Evolutionary conservation across 1,140 invertebrate genomes (phyloP).

Genomic region (Venturia canescens): DNA sequence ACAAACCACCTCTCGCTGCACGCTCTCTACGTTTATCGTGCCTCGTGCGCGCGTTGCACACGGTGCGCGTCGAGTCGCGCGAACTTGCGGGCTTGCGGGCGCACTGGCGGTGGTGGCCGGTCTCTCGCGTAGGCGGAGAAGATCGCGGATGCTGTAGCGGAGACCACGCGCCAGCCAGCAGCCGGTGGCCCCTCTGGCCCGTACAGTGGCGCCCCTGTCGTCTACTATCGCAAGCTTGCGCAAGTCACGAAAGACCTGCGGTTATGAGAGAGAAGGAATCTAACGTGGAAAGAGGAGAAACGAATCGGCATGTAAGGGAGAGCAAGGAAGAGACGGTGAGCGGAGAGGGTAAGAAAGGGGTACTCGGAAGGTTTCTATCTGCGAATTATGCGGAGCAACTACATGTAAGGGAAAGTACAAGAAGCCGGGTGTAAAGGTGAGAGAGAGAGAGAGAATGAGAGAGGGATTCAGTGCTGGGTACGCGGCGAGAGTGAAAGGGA

Average conservation of each 20-base stretch:
- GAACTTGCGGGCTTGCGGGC: constrained; percentile 77
- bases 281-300: constrained; percentile 33
- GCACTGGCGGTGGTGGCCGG: constrained; percentile 73
- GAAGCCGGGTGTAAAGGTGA: constrained; percentile 51
- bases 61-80: constrained; percentile 72
- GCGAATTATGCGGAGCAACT: constrained; percentile 34
- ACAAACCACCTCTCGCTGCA: constrained; percentile 19
- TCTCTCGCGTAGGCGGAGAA: constrained; percentile 73
- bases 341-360: constrained; percentile 25
- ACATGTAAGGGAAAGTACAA: constrained; percentile 47
- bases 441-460: constrained; percentile 46
- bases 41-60: constrained; percentile 60
- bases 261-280: constrained; percentile 34
- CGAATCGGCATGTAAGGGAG: constrained; percentile 35
- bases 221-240: constrained; percentile 64
- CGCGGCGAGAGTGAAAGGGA: background rate
- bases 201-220: constrained; percentile 74
- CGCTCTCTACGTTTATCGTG: constrained; percentile 58
- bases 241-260: constrained; percentile 49
- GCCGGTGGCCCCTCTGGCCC: constrained; percentile 67
- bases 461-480: no score
- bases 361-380: background rate
- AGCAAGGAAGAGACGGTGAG: constrained; percentile 14
- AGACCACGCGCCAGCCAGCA: constrained; percentile 68
- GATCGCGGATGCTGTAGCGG: constrained; percentile 75